These are phyloP conservation scores for Onychorhynchus coronatus DNA, from an alignment of 2,113 vertebrate genomes.

Conservation along the genomic window DNA sequence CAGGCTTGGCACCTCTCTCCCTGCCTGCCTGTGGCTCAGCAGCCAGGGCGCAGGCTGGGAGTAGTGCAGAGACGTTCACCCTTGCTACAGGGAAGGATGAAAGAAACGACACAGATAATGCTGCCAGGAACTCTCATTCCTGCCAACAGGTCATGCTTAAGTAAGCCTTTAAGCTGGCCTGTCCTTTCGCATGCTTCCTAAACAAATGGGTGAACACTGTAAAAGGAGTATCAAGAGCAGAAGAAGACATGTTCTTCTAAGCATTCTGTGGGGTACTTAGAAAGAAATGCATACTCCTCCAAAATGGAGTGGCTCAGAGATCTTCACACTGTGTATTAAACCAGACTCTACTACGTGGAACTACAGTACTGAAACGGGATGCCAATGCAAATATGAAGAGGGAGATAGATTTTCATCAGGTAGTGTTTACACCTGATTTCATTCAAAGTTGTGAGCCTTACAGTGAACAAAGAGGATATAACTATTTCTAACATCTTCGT, in stretches of 20 bases:
- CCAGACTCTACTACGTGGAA: not conserved
- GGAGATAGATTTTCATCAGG: not conserved
- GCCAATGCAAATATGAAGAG: not conserved
- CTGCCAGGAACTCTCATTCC: not conserved
- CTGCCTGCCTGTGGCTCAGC: not conserved
- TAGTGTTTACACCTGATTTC: not conserved
- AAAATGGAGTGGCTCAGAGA: not conserved
- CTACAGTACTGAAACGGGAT: not conserved
- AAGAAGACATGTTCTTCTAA: not conserved
- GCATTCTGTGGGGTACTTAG: not conserved
- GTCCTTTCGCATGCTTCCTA: not conserved
- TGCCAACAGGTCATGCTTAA: not conserved
- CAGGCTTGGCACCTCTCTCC: rapidly evolving
- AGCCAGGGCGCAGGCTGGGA: not conserved
- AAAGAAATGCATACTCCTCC: not conserved
- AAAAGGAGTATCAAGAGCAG: not conserved
- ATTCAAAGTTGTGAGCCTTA: not conserved
- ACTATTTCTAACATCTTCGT: not conserved
- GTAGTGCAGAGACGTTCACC: rapidly evolving
- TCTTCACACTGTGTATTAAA: not conserved
- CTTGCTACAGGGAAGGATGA: not conserved
- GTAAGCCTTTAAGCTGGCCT: not conserved
- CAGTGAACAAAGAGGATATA: not conserved
- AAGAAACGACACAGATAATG: not conserved
- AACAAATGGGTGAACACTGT: not conserved